Conservation (phyloP, 2,113 vertebrate species). For the Tachycineta bicolor region DNA sequence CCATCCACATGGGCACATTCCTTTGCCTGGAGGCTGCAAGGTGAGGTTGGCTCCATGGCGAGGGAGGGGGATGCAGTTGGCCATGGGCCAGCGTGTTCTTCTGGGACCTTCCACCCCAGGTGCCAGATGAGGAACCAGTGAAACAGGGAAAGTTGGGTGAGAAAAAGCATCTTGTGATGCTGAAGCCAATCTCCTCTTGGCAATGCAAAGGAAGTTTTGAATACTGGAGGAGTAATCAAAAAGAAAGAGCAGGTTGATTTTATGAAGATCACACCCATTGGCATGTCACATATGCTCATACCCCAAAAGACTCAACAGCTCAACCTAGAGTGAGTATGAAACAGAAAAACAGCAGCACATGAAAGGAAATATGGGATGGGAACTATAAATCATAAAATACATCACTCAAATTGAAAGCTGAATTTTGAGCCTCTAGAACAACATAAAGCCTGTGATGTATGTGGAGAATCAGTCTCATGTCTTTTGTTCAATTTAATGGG, state of each 20-base stretch:
- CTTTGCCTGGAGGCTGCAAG: background rate
- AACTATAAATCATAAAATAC: background rate
- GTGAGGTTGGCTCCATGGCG: background rate
- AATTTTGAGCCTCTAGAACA: background rate
- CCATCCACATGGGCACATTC: no score
- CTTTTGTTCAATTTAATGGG: background rate
- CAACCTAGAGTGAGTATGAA: background rate
- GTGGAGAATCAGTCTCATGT: background rate
- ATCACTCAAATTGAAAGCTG: background rate
- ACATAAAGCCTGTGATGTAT: background rate
- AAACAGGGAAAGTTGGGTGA: background rate
- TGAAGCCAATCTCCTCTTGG: background rate
- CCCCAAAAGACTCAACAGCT: background rate
- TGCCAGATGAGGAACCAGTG: background rate
- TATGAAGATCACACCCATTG: background rate
- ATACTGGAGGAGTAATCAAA: background rate
- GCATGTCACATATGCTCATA: background rate
- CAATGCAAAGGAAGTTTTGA: background rate
- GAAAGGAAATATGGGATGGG: background rate
- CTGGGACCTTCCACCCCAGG: background rate
- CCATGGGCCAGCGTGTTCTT: rapidly evolving
- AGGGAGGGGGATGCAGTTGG: background rate
- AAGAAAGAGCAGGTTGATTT: background rate
- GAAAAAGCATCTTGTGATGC: background rate
- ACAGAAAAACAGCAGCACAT: background rate